Conservation (phyloP, 2,797 vertebrate species). For the Trematomus bernacchii region DNA sequence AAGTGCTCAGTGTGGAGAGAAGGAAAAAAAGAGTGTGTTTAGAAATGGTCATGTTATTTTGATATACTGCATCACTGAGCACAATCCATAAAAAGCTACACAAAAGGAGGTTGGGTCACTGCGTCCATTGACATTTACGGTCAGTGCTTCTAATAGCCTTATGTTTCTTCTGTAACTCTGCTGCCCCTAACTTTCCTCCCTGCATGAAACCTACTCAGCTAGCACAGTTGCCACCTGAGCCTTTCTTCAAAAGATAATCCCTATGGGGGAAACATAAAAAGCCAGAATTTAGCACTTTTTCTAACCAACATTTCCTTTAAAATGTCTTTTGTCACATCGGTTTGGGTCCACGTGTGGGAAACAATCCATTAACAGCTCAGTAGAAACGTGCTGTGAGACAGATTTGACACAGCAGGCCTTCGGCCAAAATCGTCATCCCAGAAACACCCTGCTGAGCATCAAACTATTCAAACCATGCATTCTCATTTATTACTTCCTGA, state of each 20-base stretch:
- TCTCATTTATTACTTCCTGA: slow-evolving; percentile 70
- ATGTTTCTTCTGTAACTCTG: slow-evolving; percentile 53
- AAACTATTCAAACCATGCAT: slow-evolving; percentile 45
- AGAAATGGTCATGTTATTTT: slow-evolving; percentile 36
- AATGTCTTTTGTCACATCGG: slow-evolving; percentile 50
- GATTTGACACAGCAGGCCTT: slow-evolving; percentile 59
- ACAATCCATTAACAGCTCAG: slow-evolving; percentile 56
- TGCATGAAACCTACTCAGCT: slow-evolving; percentile 46
- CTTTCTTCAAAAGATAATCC: slow-evolving; percentile 1
- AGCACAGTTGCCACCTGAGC: slow-evolving; percentile 44
- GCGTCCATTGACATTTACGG: slow-evolving; percentile 69
- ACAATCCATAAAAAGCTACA: slow-evolving; percentile 68
- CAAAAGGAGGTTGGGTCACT: slow-evolving; percentile 54
- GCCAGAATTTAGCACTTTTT: slow-evolving; percentile 42
- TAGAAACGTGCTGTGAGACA: slow-evolving; percentile 62
- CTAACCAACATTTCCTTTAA: slow-evolving; percentile 42
- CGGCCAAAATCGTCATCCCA: slow-evolving; percentile 40
- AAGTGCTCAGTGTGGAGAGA: slow-evolving; percentile 9
- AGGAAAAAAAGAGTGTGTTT: not conserved
- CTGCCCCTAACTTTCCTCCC: slow-evolving; percentile 41
- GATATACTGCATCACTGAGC: slow-evolving; percentile 48
- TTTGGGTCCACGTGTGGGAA: slow-evolving; percentile 38
- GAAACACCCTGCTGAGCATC: slow-evolving; percentile 49
- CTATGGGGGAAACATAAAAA: slow-evolving; percentile 47
- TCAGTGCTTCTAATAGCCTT: slow-evolving; percentile 60